These are phyloP conservation scores for Daubentonia madagascariensis DNA, from an alignment of 2,113 vertebrate species.

Conservation along the genomic window DNA sequence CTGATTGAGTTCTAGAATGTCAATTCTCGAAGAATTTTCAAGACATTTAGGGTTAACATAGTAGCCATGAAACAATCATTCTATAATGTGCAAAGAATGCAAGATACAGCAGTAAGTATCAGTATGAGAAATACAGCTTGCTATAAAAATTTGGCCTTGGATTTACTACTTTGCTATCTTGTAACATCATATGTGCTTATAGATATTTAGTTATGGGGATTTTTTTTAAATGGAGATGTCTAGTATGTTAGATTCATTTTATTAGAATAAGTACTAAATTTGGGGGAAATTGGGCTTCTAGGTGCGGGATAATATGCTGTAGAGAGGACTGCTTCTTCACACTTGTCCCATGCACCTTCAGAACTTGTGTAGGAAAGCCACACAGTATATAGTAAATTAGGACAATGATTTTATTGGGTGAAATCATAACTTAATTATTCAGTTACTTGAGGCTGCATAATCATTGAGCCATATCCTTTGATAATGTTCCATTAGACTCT, in stretches of 20 bases:
- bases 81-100: background rate
- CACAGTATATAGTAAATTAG: background rate
- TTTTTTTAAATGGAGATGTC: background rate
- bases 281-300: background rate
- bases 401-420: background rate
- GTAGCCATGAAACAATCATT: background rate
- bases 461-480: slow-evolving; percentile 40
- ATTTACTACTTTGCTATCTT: background rate
- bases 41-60: background rate
- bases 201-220: background rate
- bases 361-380: background rate
- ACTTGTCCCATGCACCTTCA: background rate
- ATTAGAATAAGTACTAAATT: background rate
- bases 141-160: background rate
- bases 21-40: background rate
- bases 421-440: slow-evolving; percentile 19
- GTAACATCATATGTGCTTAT: background rate
- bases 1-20: background rate
- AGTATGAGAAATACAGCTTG: background rate
- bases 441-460: background rate
- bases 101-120: background rate
- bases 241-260: background rate
- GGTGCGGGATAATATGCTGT: background rate
- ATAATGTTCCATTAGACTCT: background rate
- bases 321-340: background rate